Evolutionary conservation across 2,113 vertebrate species (phyloP).

Genomic region (Megaceryle torquata): DNA sequence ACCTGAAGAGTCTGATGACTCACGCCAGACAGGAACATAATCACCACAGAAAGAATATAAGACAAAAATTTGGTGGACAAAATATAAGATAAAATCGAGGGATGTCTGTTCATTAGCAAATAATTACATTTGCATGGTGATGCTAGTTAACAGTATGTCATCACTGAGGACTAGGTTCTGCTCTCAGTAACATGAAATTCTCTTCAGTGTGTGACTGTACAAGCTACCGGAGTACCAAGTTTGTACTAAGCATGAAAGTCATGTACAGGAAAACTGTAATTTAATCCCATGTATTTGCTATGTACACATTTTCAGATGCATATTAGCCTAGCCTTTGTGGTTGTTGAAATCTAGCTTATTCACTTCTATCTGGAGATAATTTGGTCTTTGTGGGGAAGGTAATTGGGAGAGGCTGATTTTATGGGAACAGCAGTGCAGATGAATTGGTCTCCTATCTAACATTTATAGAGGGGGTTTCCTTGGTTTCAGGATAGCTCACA

Average conservation of each 20-base stretch:
- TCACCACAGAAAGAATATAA: neutral
- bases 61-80: neutral
- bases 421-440: neutral
- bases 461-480: neutral
- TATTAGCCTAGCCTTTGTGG: neutral
- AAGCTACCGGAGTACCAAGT: neutral
- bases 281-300: neutral
- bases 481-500: neutral
- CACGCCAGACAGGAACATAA: neutral
- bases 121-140: neutral
- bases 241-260: neutral
- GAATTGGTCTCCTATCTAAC: neutral
- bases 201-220: neutral
- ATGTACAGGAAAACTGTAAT: neutral
- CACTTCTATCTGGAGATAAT: neutral
- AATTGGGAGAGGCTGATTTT: conserved; percentile 26
- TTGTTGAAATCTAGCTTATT: neutral
- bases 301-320: neutral
- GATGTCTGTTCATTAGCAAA: neutral
- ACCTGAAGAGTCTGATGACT: neutral
- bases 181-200: neutral
- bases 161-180: neutral
- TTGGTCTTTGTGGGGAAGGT: neutral
- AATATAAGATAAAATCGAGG: neutral
- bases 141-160: neutral